Percentiles rank a stretch among this genome's conserved stretches.
Conservation (phyloP, 2,113 vertebrate species). For the Burhinus bistriatus region DNA sequence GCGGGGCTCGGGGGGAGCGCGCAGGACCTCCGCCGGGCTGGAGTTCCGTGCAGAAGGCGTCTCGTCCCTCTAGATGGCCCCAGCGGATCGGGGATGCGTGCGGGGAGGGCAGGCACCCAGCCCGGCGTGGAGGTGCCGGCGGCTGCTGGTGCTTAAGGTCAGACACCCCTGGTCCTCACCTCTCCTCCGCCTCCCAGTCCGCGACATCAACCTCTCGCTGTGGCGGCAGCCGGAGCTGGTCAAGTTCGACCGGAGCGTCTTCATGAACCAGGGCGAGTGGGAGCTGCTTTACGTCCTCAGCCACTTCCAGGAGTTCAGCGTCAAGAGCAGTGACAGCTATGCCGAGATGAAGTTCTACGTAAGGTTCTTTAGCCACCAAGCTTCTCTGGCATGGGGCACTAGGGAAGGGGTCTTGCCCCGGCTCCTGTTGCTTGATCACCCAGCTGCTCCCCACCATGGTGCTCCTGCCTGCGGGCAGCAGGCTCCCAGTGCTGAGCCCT, state of each 20-base stretch:
- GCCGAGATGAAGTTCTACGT: constrained; percentile 97
- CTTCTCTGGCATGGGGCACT: not conserved
- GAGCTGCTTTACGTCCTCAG: constrained; percentile 90
- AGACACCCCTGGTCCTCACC: not conserved
- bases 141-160: not conserved
- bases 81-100: constrained; percentile 14
- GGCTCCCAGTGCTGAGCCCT: not conserved
- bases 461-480: not conserved
- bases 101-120: not conserved
- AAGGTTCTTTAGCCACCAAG: constrained; percentile 1
- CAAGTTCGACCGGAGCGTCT: constrained; percentile 85
- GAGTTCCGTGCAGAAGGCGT: not conserved
- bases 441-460: not conserved
- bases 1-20: not conserved
- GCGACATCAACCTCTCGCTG: constrained; percentile 94
- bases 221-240: constrained; percentile 88
- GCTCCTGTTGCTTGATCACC: not conserved
- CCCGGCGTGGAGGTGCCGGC: not conserved
- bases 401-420: not conserved
- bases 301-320: constrained; percentile 85
- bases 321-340: constrained; percentile 81
- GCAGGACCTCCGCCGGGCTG: not conserved
- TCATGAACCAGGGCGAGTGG: constrained; percentile 99
- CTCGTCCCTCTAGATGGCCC: constrained; percentile 46
- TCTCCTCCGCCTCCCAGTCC: constrained; percentile 72